Conservation (phyloP, 2,888 invertebrate genomes). For the Agrochola macilenta region DNA sequence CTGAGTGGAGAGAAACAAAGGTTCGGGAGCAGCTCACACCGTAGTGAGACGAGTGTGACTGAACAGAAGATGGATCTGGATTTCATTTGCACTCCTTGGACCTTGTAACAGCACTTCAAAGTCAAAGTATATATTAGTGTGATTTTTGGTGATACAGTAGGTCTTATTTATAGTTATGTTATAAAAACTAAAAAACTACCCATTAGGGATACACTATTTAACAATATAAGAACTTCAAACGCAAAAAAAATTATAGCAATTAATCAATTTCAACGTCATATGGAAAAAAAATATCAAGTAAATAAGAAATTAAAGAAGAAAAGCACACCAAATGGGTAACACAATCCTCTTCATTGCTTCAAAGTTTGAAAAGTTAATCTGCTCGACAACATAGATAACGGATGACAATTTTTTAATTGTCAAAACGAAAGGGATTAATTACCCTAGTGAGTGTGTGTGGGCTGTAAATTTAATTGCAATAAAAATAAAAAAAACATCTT, state of each 20-base stretch:
- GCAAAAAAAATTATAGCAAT: not conserved
- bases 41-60: slow-evolving; percentile 69
- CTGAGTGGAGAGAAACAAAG: slow-evolving; percentile 89
- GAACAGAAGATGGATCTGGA: slow-evolving; percentile 1
- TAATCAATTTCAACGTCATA: not conserved
- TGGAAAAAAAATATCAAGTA: not conserved
- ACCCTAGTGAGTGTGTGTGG: too few relatives aligned
- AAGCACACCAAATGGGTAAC: too few relatives aligned
- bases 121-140: too few relatives aligned
- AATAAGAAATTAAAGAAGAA: not conserved
- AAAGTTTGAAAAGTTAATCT: not conserved
- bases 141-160: too few relatives aligned
- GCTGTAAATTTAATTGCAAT: too few relatives aligned
- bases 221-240: too few relatives aligned
- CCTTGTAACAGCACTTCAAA: not conserved
- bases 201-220: too few relatives aligned
- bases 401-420: too few relatives aligned
- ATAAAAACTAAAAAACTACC: too few relatives aligned
- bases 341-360: not conserved
- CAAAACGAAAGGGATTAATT: too few relatives aligned
- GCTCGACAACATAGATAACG: not conserved
- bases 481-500: too few relatives aligned
- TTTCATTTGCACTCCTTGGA: not conserved
- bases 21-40: slow-evolving; percentile 80
- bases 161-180: too few relatives aligned